Evolutionary conservation across 2,797 vertebrate species (phyloP).

Genomic region (Lepilemur ruficaudatus): DNA sequence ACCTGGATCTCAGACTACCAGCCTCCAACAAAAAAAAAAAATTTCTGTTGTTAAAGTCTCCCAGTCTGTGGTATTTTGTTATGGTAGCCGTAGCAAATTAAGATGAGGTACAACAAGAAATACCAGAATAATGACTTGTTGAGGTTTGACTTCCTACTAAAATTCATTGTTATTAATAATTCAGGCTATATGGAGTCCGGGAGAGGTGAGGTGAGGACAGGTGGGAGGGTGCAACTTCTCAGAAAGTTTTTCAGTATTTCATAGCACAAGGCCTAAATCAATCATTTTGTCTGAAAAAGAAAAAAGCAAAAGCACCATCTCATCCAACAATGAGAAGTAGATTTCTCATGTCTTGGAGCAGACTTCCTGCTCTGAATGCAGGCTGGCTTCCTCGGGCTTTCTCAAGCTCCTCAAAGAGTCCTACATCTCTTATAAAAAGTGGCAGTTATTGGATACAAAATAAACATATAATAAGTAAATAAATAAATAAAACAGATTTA

Average conservation of each 20-base stretch:
- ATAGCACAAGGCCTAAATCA: neutral
- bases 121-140: neutral
- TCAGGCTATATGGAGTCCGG: neutral
- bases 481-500: neutral
- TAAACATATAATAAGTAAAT: neutral
- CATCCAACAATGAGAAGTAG: neutral
- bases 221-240: neutral
- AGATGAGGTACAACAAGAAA: neutral
- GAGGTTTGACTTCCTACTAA: neutral
- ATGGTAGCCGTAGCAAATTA: neutral
- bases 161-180: neutral
- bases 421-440: neutral
- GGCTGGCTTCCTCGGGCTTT: neutral
- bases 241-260: slow-evolving; percentile 15
- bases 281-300: neutral
- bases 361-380: neutral
- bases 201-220: neutral
- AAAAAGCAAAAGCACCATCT: neutral
- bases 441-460: neutral
- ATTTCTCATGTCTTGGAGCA: neutral
- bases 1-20: neutral
- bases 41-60: neutral
- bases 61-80: neutral
- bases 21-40: neutral
- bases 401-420: neutral